Base-by-base conservation (phyloP, 2,797 vertebrate genomes). In the Tiaroga cobitis region DNA sequence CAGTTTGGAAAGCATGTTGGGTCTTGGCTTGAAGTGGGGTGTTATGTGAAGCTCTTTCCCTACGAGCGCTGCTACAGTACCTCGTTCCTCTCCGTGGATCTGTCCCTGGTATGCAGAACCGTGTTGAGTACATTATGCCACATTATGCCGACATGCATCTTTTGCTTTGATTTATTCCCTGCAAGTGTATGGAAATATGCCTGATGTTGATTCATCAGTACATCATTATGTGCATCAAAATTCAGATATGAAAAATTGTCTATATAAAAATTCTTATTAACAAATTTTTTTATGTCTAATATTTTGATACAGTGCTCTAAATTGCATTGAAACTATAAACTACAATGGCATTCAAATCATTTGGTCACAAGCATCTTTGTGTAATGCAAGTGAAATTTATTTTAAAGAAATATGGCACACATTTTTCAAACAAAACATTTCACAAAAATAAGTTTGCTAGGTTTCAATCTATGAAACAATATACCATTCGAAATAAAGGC, bases 1-100 rank as follows among this genome's bases (percentile, higher is more conserved):
- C 54, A 43, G 76, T 79, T 67, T 81, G 78, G 80, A 80, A 67
- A 79, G 49, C 61, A 85, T 75, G 74, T 56, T 43, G 77, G 32
- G 84, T 13, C 54, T 74, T 78, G 83, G 65, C 83, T 68, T 68
- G 81, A 75, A 34, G 68, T 68, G 56, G 24, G 83, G 63, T 32
- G 65, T 54, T 83, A 78, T 76, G 76, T 34, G 59, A 37, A 75
- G 43, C 70, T 46, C 63, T 72, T 24, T 87, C 67, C 37, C 85
- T 80, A 32, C 32, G 39, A 43, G 75, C 18, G 3, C 29, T 8
- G 32, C 39, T 69, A 43, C 46, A 46, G 46, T 16, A 16, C 63
- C 63, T 77, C 39, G 34, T 49, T 87, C 59, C 51, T 67, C 49
- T 68, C 68, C 75, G 21, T 29, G 46, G 61, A 37, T 77, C 7